A percentile compares a stretch with the other conserved stretches of the same genome.
Conservation (phyloP, 2,113 vertebrate genomes). For the Sceloporus tristichus region DNA sequence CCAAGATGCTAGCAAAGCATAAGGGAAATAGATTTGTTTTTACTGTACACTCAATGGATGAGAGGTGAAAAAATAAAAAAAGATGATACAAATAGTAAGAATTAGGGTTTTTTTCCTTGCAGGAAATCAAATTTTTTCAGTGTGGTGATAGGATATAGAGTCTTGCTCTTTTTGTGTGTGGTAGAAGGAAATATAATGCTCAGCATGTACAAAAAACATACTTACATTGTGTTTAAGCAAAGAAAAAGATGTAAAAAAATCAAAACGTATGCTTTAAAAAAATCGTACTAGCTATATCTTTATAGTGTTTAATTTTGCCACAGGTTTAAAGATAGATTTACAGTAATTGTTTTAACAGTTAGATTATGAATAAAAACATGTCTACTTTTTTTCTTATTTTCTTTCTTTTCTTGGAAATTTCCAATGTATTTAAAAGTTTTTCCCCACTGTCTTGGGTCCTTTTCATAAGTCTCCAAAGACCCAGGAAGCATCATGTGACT, state of each 20-base stretch:
- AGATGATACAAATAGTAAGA: not conserved
- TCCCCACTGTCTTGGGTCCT: too few species aligned
- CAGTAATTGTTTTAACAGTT: not conserved
- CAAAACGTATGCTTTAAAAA: not conserved
- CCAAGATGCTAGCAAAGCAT: constrained; percentile 36
- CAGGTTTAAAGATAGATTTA: too few species aligned
- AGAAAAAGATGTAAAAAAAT: not conserved
- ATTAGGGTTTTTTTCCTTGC: not conserved
- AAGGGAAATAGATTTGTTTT: not conserved
- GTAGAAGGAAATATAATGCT: not conserved
- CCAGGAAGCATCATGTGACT: not conserved
- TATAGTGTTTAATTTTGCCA: not conserved
- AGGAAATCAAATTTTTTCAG: constrained; percentile 2
- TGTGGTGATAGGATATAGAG: not conserved
- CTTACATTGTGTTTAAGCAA: not conserved
- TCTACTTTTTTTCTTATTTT: not conserved
- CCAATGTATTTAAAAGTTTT: not conserved
- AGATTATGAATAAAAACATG: not conserved
- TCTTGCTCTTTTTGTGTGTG: not conserved
- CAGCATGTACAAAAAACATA: not conserved
- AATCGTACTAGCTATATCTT: not conserved
- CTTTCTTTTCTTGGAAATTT: not conserved
- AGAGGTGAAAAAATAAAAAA: not conserved
- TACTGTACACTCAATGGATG: not conserved
- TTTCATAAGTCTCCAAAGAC: not conserved